Evolutionary conservation across 1,140 invertebrate genomes (phyloP).

Genomic region (Meloidogyne hapla): DNA sequence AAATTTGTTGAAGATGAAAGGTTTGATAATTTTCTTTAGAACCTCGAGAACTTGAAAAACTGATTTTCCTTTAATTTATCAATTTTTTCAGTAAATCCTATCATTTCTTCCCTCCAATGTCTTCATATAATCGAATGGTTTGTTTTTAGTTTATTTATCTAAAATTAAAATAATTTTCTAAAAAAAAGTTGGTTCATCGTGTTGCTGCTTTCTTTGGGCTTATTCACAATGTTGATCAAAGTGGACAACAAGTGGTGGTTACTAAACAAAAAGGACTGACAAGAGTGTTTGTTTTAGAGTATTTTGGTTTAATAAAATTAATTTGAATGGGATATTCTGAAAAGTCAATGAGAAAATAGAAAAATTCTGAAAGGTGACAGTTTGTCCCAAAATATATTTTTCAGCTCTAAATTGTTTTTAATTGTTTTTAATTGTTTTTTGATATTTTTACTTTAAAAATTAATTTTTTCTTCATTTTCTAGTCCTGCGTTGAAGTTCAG

Average conservation of each 20-base stretch:
- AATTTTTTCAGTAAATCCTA: constrained; percentile 14
- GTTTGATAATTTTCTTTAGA: too few relatives aligned
- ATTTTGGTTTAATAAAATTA: background rate
- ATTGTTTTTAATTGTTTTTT: too few relatives aligned
- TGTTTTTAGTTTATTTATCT: background rate
- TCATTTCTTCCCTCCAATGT: constrained; percentile 30
- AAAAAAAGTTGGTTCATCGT: constrained; percentile 28
- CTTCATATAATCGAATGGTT: constrained; percentile 42
- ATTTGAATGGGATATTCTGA: too few relatives aligned
- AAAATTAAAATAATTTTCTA: background rate
- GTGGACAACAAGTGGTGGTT: constrained; percentile 36
- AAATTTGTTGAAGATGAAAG: constrained; percentile 38
- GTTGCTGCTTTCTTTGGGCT: constrained; percentile 44
- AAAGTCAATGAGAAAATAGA: too few relatives aligned
- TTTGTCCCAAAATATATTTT: too few relatives aligned
- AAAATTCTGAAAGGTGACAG: too few relatives aligned
- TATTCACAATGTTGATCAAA: constrained; percentile 40
- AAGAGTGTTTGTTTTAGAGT: constrained; percentile 25
- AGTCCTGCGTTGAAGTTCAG: constrained; percentile 33
- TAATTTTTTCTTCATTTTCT: constrained; percentile 5
- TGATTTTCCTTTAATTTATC: background rate
- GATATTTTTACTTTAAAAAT: background rate
- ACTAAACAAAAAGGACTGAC: constrained; percentile 34
- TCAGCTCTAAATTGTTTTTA: too few relatives aligned
- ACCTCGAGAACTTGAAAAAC: too few relatives aligned